A percentile compares a stretch with the other conserved stretches of the same genome.
phyloP scores from a whole-genome alignment of 2,113 vertebrate genomes.

The Neogale vison region DNA sequence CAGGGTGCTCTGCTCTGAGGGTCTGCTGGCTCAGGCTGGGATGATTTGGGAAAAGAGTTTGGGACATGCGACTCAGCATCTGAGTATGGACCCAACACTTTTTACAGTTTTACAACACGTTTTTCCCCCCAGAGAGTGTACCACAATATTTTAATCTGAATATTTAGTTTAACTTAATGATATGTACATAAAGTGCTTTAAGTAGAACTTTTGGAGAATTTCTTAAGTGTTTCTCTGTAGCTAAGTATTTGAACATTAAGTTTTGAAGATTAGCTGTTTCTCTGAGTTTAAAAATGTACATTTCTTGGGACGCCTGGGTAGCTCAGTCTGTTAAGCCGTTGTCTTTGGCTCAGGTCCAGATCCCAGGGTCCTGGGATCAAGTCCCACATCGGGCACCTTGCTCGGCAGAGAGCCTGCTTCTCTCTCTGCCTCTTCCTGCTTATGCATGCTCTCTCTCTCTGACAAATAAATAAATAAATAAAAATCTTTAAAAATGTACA shows the following conservation, averaged over 20 bases:
- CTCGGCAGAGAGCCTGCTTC: no score
- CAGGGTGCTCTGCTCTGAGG: not conserved
- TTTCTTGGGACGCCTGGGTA: not conserved
- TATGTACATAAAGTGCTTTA: not conserved
- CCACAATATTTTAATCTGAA: not conserved
- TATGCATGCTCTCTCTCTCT: no score
- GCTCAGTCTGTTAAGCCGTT: no score
- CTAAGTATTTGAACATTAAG: not conserved
- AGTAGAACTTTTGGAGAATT: not conserved
- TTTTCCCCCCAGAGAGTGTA: not conserved
- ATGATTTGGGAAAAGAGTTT: rapidly evolving
- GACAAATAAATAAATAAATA: no score
- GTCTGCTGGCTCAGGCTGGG: not conserved
- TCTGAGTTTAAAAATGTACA: not conserved
- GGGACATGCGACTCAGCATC: not conserved
- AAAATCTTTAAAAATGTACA: not conserved
- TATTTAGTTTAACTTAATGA: not conserved
- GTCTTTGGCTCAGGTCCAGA: no score
- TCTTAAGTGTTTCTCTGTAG: not conserved
- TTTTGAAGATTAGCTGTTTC: not conserved
- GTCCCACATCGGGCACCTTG: no score
- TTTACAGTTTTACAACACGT: rapidly evolving
- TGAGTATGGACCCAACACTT: not conserved
- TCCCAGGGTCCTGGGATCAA: no score
- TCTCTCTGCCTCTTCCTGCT: no score